Percentiles rank a stretch among this genome's conserved stretches.
phyloP scores from a whole-genome alignment of 2,797 vertebrate species.

The Thamnophis elegans region DNA sequence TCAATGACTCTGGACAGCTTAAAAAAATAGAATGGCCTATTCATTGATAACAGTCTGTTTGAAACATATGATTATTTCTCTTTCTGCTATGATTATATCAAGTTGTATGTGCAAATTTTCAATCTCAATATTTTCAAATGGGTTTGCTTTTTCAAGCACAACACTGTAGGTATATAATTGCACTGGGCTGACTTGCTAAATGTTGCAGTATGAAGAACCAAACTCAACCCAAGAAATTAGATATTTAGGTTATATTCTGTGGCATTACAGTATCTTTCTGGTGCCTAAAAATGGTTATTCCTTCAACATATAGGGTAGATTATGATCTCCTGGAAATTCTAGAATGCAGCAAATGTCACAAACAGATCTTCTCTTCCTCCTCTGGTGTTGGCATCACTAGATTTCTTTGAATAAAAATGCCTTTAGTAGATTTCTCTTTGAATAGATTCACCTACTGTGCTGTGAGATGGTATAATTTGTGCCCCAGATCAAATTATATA shows the following conservation, averaged over 20 bases:
- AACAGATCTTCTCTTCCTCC: neutral
- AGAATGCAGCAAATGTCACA: neutral
- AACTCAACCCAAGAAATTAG: neutral
- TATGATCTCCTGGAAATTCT: neutral
- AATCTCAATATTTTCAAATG: neutral
- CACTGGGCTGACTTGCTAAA: neutral
- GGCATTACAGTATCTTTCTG: neutral
- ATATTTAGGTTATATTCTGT: neutral
- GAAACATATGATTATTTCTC: neutral
- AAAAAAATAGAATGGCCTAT: neutral
- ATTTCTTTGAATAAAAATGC: neutral
- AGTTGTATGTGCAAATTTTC: neutral
- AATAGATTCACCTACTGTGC: neutral
- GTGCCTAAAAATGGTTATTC: neutral
- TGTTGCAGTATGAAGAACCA: neutral
- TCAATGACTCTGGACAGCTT: neutral
- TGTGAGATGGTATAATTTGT: neutral
- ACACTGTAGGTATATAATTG: neutral
- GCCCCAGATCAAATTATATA: neutral
- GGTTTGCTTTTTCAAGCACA: neutral
- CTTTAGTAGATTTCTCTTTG: neutral
- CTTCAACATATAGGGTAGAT: neutral
- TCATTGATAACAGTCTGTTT: neutral
- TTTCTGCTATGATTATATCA: neutral
- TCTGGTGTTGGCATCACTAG: neutral